phyloP scores from a whole-genome alignment of 2,888 invertebrate genomes.

The Cylloceria caligata region DNA sequence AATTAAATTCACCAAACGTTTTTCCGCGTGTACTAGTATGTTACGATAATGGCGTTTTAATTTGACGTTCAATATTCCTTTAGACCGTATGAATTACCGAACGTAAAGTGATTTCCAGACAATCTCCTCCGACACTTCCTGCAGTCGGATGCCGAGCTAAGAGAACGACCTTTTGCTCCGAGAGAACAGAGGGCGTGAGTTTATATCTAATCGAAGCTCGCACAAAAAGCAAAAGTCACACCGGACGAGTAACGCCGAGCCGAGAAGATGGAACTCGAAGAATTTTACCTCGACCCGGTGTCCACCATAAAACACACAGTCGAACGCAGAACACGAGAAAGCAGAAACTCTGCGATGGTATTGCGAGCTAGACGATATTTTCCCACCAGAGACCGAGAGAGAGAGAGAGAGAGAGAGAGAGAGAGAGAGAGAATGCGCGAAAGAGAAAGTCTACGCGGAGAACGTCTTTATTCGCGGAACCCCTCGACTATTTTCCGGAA shows the following conservation, averaged over 20 bases:
- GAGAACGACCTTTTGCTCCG: conserved; percentile 44
- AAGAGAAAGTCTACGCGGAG: conserved; percentile 6
- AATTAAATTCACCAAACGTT: neutral
- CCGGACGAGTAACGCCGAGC: neutral
- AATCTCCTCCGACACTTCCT: conserved; percentile 79
- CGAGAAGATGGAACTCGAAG: conserved; percentile 9
- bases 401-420: too few relatives aligned
- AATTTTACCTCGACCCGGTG: conserved; percentile 8
- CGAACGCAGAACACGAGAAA: neutral
- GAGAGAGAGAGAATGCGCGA: conserved; percentile 6
- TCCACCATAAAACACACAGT: neutral
- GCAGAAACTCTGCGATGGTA: conserved; percentile 5
- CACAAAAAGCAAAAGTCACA: neutral
- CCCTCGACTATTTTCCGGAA: conserved; percentile 48
- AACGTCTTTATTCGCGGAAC: conserved; percentile 47
- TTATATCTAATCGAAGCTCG: conserved; percentile 11
- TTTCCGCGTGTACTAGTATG: neutral
- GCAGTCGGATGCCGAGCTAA: conserved; percentile 74
- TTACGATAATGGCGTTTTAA: neutral
- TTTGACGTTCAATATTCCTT: neutral
- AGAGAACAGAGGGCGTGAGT: conserved; percentile 13
- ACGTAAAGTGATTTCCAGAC: conserved; percentile 79
- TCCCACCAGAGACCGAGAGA: neutral
- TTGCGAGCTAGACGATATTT: conserved; percentile 18
- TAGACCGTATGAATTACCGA: conserved; percentile 53